Percentiles rank a stretch among this genome's conserved stretches.
These are phyloP conservation scores for Phymastichus coffea DNA, from an alignment of 1,140 invertebrate genomes.

Conservation along the genomic window DNA sequence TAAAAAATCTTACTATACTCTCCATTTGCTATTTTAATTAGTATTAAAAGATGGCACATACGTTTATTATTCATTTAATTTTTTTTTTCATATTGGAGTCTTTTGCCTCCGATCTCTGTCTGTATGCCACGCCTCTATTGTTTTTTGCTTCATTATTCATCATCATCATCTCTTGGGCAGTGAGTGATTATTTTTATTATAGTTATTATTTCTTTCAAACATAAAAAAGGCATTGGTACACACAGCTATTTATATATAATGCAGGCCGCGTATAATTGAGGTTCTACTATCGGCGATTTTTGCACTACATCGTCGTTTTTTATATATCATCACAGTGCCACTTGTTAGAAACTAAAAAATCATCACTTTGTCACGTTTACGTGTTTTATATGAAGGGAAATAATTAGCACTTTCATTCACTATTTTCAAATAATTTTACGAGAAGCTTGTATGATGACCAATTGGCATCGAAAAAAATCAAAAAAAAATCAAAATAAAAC, in stretches of 20 bases:
- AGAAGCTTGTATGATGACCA: too few relatives aligned
- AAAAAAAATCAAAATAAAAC: neutral
- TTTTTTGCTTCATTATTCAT: too few relatives aligned
- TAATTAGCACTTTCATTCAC: too few relatives aligned
- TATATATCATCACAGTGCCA: slow-evolving; percentile 20
- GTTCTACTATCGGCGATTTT: slow-evolving; percentile 14
- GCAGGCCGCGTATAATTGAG: slow-evolving; percentile 9
- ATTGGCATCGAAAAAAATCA: neutral
- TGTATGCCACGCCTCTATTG: too few relatives aligned
- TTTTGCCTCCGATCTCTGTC: too few relatives aligned
- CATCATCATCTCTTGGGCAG: slow-evolving; percentile 15
- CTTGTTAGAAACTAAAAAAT: too few relatives aligned
- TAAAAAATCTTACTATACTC: slow-evolving; percentile 40
- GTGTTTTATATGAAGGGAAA: too few relatives aligned
- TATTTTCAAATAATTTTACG: too few relatives aligned
- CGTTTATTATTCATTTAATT: slow-evolving; percentile 9
- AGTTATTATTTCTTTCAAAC: neutral
- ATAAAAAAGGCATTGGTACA: slow-evolving; percentile 21
- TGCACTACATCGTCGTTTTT: neutral
- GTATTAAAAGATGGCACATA: slow-evolving; percentile 44
- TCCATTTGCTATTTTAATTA: slow-evolving; percentile 33
- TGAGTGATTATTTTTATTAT: slow-evolving; percentile 20
- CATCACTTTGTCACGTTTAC: too few relatives aligned
- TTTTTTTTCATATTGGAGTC: too few relatives aligned
- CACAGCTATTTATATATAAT: slow-evolving; percentile 7